phyloP scores from a whole-genome alignment of 2,797 vertebrate genomes.

The Morus bassanus region DNA sequence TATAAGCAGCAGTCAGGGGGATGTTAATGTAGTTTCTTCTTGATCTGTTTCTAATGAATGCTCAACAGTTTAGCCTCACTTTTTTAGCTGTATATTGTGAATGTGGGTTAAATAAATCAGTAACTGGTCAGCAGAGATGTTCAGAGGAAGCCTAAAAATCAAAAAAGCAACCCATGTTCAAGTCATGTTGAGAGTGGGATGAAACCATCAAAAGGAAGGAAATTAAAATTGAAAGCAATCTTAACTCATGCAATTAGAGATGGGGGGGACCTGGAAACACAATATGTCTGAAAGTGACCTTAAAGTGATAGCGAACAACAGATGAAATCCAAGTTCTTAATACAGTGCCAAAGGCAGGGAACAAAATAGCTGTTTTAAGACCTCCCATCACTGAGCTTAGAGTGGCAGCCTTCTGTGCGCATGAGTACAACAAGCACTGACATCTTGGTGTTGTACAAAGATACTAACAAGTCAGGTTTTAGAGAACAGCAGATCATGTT shows the following conservation, averaged over 20 bases:
- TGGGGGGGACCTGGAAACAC: background rate
- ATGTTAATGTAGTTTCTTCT: background rate
- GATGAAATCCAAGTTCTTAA: background rate
- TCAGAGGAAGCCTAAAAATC: background rate
- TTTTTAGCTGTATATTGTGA: background rate
- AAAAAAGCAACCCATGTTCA: background rate
- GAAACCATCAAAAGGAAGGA: constrained; percentile 43
- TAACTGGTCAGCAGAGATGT: background rate
- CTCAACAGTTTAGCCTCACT: background rate
- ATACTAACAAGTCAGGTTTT: background rate
- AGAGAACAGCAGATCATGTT: background rate
- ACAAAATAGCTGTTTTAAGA: background rate
- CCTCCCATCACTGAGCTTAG: background rate
- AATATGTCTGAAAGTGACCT: background rate
- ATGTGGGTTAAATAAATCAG: background rate
- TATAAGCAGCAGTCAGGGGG: background rate
- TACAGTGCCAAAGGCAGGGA: background rate
- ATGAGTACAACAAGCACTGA: background rate
- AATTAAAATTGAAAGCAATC: constrained; percentile 43
- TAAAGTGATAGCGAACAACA: background rate
- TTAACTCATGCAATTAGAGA: background rate
- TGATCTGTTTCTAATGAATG: constrained; percentile 27
- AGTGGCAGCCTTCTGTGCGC: background rate
- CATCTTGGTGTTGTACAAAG: background rate
- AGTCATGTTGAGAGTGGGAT: background rate